These are phyloP conservation scores for Crax fasciolata DNA, from an alignment of 2,797 vertebrate genomes.

Conservation along the genomic window DNA sequence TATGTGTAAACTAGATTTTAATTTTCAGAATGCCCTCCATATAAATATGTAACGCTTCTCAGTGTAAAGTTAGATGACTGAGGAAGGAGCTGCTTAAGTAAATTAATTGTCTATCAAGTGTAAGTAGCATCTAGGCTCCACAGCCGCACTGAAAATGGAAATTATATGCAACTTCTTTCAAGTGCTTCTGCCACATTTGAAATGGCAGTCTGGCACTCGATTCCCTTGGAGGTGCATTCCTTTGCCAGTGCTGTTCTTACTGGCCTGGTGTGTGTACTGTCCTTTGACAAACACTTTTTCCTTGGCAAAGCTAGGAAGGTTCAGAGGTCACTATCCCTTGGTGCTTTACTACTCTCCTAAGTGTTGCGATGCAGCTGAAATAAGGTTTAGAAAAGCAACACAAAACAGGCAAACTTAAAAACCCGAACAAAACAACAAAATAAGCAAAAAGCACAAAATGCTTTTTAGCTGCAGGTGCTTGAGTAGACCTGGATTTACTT, in stretches of 20 bases:
- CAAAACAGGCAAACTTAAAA: background rate
- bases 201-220: background rate
- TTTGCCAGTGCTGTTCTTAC: background rate
- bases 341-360: background rate
- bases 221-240: background rate
- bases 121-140: background rate
- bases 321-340: background rate
- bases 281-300: background rate
- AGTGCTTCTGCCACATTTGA: background rate
- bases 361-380: background rate
- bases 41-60: background rate
- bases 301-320: background rate
- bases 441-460: background rate
- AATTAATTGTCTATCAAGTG: background rate
- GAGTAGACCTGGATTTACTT: background rate
- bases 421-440: background rate
- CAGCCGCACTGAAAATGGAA: background rate
- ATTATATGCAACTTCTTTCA: background rate
- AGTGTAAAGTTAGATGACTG: background rate
- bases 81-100: background rate
- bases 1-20: background rate
- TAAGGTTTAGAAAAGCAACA: background rate
- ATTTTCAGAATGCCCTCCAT: background rate
- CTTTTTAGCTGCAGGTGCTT: background rate
- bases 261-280: background rate